Evolutionary conservation across 2,113 vertebrate genomes (phyloP), one percentile per base, ranked within the genome.

Genomic region (Trichomycterus rosablanca): DNA sequence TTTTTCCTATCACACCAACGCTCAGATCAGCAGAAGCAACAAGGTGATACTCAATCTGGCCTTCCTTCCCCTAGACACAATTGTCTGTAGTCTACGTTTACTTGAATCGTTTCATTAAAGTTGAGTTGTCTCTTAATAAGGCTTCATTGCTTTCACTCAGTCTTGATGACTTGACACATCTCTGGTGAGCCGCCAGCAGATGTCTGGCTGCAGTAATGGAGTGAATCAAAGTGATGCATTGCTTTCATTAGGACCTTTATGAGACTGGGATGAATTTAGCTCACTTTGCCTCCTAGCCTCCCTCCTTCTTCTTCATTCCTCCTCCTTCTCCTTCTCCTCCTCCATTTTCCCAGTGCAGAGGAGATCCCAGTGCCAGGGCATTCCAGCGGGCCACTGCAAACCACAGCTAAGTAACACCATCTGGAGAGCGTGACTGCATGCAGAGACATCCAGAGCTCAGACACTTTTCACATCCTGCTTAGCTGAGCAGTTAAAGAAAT

Each of bases 371-470:
- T 39, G 68, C 63, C 42, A 66, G 75, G 63, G 62, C 67, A 72
- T 70, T 67, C 58, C 63, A 16, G 19, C 26, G 70, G 19, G n/a
- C 61, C 26, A 63, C 68, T 77, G 70, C 81, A 85, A 78, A 83
- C 86, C 84, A 66, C 83, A 81, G 51, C 83, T 81, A 87, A 87
- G 76, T 80, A 78, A 76, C 79, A 72, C 83, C 79, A 80, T 83
- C 84, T 87, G 84, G 80, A 76, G 74, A 74, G 73, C 82, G 81
- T 84, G 84, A 84, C 75, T 61, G 78, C 85, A 83, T 76, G 78
- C 75, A 73, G 74, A 42, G 46, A 67, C 67, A 77, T 81, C 80
- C 76, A 10, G 22, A 77, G 80, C 82, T 71, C 63, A 70, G 69
- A 46, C 35, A 15, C 24, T 60, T 60, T 82, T 80, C 83, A 86